Base-by-base conservation (phyloP, 1,140 invertebrate species). In the Latrodectus geometricus region DNA sequence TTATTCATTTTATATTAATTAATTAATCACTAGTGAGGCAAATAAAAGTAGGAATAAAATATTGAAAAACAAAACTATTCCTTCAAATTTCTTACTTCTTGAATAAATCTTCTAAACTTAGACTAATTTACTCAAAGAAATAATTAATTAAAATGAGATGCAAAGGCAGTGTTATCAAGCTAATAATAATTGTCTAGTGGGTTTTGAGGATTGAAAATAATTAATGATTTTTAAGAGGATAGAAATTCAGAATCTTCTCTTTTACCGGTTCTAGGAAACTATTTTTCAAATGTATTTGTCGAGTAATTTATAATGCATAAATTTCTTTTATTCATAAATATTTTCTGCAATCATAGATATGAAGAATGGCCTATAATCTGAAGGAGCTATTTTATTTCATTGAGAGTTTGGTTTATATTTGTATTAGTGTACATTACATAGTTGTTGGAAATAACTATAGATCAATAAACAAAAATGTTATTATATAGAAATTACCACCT, bases 101-200 rank as follows among this genome's bases (percentile, higher is more conserved):
- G 56, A 81, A 70, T 70, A 81, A 81, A 70, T 50, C 65, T 81
- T 21, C 35, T 66, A 23, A n/a, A 48, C 56, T 68, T 17, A 81
- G 50, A 81, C 54, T 81, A 81, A 81, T 72, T 81, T 81, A 54
- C 69, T 72, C 23, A 70, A 52, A 81, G 79, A 81, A 70, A 70
- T 70, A 81, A 81, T 81, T 81, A 81, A 70, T 81, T 81, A 81
- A 81, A 50, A 70, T 21, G 52, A 70, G 79, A 52, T 48, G 79
- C 68, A 81, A 81, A 81, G 68, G 70, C 52, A 35, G 35, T 70
- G 79, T 81, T 81, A 70, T 81, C 79, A 81, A 81, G 66, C 79
- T 72, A 70, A 81, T 70, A 81, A 81, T 72, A 81, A 81, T 81
- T 72, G 69, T 81, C 68, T 81, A 70, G 66, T 81, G 79, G 68